These are phyloP conservation scores for Marisa cornuarietis DNA, from an alignment of 1,140 invertebrate genomes.

Conservation along the genomic window DNA sequence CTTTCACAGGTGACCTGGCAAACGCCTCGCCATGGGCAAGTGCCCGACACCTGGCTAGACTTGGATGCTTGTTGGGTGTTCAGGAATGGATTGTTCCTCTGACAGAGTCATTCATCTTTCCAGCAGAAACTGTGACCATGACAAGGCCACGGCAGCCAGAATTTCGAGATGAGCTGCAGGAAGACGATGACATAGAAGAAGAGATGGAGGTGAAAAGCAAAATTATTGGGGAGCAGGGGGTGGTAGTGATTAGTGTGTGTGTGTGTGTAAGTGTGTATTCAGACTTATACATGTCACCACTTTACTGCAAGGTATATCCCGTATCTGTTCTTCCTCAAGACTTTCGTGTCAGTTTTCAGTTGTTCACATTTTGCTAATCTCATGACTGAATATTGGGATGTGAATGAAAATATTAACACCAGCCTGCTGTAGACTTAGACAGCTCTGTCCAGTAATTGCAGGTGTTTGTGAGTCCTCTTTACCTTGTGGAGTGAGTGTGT, in stretches of 20 bases:
- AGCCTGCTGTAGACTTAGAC: too few relatives aligned
- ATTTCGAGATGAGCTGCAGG: conserved; percentile 34
- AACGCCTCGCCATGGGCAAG: neutral
- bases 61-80: conserved; percentile 58
- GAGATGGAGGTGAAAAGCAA: conserved; percentile 29
- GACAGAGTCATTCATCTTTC: conserved; percentile 16
- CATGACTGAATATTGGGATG: too few relatives aligned
- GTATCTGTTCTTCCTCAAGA: too few relatives aligned
- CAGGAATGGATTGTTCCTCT: conserved; percentile 51
- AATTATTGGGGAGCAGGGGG: neutral
- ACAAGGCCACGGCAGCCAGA: conserved; percentile 16
- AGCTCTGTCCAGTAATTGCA: too few relatives aligned
- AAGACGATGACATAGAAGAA: conserved; percentile 30
- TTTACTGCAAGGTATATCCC: too few relatives aligned
- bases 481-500: too few relatives aligned
- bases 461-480: too few relatives aligned
- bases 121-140: conserved; percentile 14
- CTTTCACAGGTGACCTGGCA: too few relatives aligned
- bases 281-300: too few relatives aligned
- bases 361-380: too few relatives aligned
- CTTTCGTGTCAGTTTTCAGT: too few relatives aligned
- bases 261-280: neutral
- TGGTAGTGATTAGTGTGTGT: neutral
- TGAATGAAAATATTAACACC: too few relatives aligned
- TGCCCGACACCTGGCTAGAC: conserved; percentile 38